Evolutionary conservation across 2,888 invertebrate genomes (phyloP), one percentile per base, ranked within the genome.

Genomic region (Encarsia formosa): DNA sequence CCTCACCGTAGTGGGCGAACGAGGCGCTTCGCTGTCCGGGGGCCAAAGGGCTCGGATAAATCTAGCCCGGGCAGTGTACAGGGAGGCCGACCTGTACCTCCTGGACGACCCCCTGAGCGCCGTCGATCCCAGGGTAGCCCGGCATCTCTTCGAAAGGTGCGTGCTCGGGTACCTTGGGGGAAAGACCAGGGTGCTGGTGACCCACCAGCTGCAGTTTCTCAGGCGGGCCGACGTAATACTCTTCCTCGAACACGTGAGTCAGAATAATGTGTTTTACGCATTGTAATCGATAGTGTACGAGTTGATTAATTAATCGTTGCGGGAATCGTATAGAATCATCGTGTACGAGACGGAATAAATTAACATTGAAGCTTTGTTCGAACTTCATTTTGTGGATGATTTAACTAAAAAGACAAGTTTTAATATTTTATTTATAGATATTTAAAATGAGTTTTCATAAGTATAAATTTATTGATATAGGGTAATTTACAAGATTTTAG

Each of bases 11-110:
- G 87, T 92, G 1, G 91, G 92, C 2, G 91, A 92, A 66, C 79
- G 87, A 40, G 92, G 92, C 11, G 81, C 85, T 1, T 85, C 86
- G 5, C 75, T 93, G 11, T 90, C 89, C 34, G 91, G 91, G 8
- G 91, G 91, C 8, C 91, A 92, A 75, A 81, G 84, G 67, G 90
- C 91, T 2, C 79, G 92, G 57, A 82, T 93, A 20, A 88, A 87
- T 70, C 76, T 92, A 34, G 89, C 88, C 0, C 78, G 90, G 63
- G 84, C 87, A 2, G 77, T 90, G 39, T 91, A 90, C 66, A 82
- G 82, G 63, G 79, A 85, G 60, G 87, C 88, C 0, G 90, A 91
- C 64, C 79, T 91, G 34, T 91, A 89, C 65, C 74, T 91, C 37
- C 71, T 91, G 40, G 90, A 91, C 64, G 91, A 91, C 71, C 91